Conservation (phyloP, 2,888 invertebrate species). For the Gastrophysa polygoni region DNA sequence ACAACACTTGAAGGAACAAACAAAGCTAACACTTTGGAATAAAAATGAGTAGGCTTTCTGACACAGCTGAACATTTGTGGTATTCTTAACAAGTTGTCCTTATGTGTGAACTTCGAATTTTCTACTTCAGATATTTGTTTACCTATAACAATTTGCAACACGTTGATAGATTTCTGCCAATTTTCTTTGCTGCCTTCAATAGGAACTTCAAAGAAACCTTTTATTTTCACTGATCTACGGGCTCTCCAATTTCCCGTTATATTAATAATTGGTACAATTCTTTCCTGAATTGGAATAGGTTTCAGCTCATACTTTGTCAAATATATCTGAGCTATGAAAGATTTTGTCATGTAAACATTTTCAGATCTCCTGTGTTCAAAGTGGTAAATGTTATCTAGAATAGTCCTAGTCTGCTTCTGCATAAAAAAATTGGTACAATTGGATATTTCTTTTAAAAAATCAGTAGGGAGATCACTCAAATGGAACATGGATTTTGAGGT, state of each 20-base stretch:
- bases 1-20: conserved; percentile 32
- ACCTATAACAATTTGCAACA: conserved; percentile 59
- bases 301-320: conserved; percentile 65
- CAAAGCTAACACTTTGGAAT: conserved; percentile 27
- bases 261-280: conserved; percentile 61
- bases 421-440: conserved; percentile 71
- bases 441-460: conserved; percentile 70
- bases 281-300: conserved; percentile 59
- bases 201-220: conserved; percentile 16
- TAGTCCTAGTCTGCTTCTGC: conserved; percentile 69
- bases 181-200: conserved; percentile 13
- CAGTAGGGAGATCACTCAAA: conserved; percentile 63
- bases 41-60: conserved; percentile 26
- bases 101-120: conserved; percentile 65
- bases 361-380: conserved; percentile 57
- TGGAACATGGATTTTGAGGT: conserved; percentile 64
- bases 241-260: conserved; percentile 27
- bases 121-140: conserved; percentile 61
- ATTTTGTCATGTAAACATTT: conserved; percentile 43
- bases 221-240: conserved; percentile 14
- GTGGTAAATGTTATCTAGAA: conserved; percentile 69
- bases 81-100: conserved; percentile 32
- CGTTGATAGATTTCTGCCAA: neutral
- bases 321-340: conserved; percentile 64
- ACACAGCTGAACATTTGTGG: conserved; percentile 10